Evolutionary conservation across 1,140 invertebrate species (phyloP).

Genomic region (Macrocentrus cingulum): DNA sequence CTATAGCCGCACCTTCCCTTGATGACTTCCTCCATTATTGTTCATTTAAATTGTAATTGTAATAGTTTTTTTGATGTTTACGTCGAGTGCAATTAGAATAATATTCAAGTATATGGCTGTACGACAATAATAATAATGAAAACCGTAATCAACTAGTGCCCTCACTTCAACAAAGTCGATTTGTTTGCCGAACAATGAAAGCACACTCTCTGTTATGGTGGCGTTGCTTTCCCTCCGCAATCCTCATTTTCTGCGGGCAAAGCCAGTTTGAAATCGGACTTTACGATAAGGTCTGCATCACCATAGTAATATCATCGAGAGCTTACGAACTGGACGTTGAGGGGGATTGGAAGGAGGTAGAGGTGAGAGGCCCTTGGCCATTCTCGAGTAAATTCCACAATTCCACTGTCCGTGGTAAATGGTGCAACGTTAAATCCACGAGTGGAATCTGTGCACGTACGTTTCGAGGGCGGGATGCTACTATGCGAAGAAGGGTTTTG

Average conservation of each 20-base stretch:
- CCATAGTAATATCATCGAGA: constrained; percentile 29
- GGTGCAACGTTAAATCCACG: constrained; percentile 17
- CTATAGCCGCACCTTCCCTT: too few relatives aligned
- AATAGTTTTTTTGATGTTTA: too few relatives aligned
- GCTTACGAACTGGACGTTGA: constrained; percentile 18
- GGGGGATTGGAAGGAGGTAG: constrained; percentile 12
- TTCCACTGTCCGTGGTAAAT: constrained; percentile 15
- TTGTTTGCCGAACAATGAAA: not conserved
- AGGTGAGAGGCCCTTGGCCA: constrained; percentile 7
- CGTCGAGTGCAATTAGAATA: too few relatives aligned
- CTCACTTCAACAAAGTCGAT: too few relatives aligned
- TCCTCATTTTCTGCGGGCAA: not conserved
- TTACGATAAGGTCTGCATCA: constrained; percentile 29
- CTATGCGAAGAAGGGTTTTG: not conserved
- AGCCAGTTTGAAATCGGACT: constrained; percentile 27
- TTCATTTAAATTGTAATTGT: too few relatives aligned
- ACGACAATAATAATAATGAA: too few relatives aligned
- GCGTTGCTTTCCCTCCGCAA: not conserved
- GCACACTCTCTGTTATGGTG: too few relatives aligned
- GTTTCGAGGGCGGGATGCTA: not conserved
- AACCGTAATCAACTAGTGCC: too few relatives aligned
- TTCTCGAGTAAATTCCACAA: constrained; percentile 23
- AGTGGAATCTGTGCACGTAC: constrained; percentile 22
- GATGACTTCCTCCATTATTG: too few relatives aligned
- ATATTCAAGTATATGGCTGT: too few relatives aligned